Percentiles rank a stretch among this genome's conserved stretches.
Conservation (phyloP, 2,797 vertebrate genomes). For the Eupleurogrammus muticus region DNA sequence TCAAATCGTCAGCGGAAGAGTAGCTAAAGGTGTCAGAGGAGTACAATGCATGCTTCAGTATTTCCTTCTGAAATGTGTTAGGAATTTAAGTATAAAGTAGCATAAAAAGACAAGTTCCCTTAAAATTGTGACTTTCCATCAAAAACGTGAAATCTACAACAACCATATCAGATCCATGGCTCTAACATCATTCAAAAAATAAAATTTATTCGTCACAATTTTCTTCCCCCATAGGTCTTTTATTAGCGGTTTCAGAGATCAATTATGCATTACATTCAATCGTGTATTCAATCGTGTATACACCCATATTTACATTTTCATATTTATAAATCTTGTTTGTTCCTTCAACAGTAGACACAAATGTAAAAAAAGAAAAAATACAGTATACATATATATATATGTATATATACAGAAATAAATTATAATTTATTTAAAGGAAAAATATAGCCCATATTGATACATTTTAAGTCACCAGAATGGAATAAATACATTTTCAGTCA, state of each 20-base stretch:
- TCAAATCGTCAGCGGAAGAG: too few species aligned
- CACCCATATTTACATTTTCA: constrained; percentile 23
- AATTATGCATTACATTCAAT: constrained; percentile 27
- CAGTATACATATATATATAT: background rate
- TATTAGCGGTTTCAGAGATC: constrained; percentile 30
- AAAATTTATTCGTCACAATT: background rate
- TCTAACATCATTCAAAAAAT: background rate
- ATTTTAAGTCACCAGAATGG: constrained; percentile 12
- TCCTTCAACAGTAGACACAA: constrained; percentile 9
- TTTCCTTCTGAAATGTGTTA: too few species aligned
- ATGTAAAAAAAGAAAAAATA: constrained; percentile 28
- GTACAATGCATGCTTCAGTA: too few species aligned
- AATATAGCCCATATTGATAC: constrained; percentile 6
- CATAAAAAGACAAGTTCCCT: too few species aligned
- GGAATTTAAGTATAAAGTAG: too few species aligned
- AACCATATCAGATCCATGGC: background rate
- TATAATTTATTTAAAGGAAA: background rate
- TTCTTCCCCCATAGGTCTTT: constrained; percentile 24
- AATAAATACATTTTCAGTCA: background rate
- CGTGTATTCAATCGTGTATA: constrained; percentile 6
- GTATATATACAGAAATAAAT: background rate
- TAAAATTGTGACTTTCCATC: background rate
- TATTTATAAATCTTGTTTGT: background rate
- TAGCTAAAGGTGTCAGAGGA: too few species aligned
- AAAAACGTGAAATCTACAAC: background rate